Percentiles rank a stretch among this genome's conserved stretches.
Conservation (phyloP, 2,888 invertebrate species). For the Torymus aiolomorphi region DNA sequence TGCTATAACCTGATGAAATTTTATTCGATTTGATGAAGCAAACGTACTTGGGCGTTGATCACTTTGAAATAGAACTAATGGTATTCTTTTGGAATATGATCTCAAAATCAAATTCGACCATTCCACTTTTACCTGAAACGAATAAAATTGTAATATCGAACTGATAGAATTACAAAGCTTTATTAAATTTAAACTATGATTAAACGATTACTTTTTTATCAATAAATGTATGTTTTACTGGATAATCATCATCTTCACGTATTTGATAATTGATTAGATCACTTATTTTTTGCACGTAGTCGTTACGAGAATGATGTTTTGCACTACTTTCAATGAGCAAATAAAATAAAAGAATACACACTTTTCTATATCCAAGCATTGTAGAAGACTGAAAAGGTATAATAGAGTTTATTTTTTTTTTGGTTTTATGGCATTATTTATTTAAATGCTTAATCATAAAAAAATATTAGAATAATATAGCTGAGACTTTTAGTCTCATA, state of each 20-base stretch:
- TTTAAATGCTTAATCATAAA: too few species aligned
- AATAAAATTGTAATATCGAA: neutral
- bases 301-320: neutral
- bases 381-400: slow-evolving; percentile 7
- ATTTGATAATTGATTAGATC: slow-evolving; percentile 13
- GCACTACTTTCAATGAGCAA: neutral
- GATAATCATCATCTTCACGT: neutral
- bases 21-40: slow-evolving; percentile 5
- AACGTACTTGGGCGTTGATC: neutral
- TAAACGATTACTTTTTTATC: slow-evolving; percentile 12
- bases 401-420: neutral
- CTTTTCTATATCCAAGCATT: neutral
- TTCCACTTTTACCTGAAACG: slow-evolving; percentile 8
- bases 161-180: neutral
- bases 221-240: slow-evolving; percentile 11
- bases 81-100: slow-evolving; percentile 5
- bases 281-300: slow-evolving; percentile 11
- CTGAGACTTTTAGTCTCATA: too few species aligned
- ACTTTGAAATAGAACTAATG: slow-evolving; percentile 9
- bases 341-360: neutral
- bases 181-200: neutral
- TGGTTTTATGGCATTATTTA: too few species aligned
- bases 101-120: slow-evolving; percentile 23
- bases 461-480: too few species aligned
- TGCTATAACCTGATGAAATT: slow-evolving; percentile 6